Conservation (phyloP, 2,797 vertebrate genomes). For the Fistularia commersonii region DNA sequence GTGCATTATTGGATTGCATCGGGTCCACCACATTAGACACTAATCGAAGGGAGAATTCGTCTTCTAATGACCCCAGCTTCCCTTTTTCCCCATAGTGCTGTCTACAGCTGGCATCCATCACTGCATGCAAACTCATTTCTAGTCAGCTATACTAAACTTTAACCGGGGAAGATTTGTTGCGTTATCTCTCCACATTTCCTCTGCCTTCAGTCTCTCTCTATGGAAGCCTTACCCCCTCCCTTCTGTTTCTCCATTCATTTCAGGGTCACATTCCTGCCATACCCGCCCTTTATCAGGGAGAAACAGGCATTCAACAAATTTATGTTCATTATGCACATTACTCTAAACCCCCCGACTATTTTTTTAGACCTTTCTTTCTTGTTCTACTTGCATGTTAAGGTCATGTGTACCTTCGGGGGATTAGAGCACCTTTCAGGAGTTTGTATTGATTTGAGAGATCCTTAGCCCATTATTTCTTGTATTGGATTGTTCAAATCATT, state of each 20-base stretch:
- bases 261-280: conserved; percentile 77
- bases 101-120: conserved; percentile 58
- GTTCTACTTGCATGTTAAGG: conserved; percentile 10
- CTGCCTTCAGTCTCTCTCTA: conserved; percentile 22
- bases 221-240: conserved; percentile 10
- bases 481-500: too few species aligned
- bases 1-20: conserved; percentile 17
- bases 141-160: conserved; percentile 31
- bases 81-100: conserved; percentile 15
- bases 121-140: background rate
- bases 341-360: conserved; percentile 16
- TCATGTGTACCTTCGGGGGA: conserved; percentile 10
- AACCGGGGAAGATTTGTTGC: conserved; percentile 39
- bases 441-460: background rate
- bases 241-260: conserved; percentile 72
- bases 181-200: conserved; percentile 17
- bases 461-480: background rate
- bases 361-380: conserved; percentile 12
- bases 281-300: conserved; percentile 61
- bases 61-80: conserved; percentile 62
- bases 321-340: conserved; percentile 40
- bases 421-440: conserved; percentile 8
- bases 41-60: conserved; percentile 29
- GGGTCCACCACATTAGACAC: conserved; percentile 46
- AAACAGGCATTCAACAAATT: conserved; percentile 62